Conservation (phyloP, 2,113 vertebrate genomes). For the Acrocephalus kingi region DNA sequence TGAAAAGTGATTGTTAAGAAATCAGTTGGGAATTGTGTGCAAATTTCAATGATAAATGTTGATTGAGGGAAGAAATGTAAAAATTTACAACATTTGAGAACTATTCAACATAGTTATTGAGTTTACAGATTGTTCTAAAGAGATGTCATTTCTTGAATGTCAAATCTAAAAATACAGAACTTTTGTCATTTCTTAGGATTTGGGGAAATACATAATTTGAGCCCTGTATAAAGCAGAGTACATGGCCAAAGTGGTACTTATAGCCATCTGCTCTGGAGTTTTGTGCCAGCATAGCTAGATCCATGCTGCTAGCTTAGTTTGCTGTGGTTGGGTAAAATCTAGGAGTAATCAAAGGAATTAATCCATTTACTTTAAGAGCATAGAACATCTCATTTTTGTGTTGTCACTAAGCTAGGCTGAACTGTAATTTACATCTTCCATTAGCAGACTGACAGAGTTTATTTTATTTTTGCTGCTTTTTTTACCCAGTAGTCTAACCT, state of each 20-base stretch:
- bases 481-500: background rate
- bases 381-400: background rate
- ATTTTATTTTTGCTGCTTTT: background rate
- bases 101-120: background rate
- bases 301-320: background rate
- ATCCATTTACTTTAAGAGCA: background rate
- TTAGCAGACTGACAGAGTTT: background rate
- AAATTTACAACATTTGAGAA: background rate
- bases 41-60: slow-evolving; percentile 9
- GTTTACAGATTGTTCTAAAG: background rate
- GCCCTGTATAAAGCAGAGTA: background rate
- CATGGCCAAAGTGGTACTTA: background rate
- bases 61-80: slow-evolving; percentile 11
- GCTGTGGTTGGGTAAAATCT: background rate
- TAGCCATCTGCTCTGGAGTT: background rate
- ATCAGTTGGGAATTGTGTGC: slow-evolving; percentile 20
- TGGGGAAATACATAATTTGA: background rate
- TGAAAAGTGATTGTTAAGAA: slow-evolving; percentile 32
- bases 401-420: background rate
- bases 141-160: background rate
- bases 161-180: background rate
- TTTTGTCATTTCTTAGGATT: background rate
- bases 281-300: background rate
- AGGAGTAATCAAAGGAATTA: background rate
- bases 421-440: background rate